Evolutionary conservation across 2,797 vertebrate species (phyloP).

Genomic region (Mormyrops boulengeri): DNA sequence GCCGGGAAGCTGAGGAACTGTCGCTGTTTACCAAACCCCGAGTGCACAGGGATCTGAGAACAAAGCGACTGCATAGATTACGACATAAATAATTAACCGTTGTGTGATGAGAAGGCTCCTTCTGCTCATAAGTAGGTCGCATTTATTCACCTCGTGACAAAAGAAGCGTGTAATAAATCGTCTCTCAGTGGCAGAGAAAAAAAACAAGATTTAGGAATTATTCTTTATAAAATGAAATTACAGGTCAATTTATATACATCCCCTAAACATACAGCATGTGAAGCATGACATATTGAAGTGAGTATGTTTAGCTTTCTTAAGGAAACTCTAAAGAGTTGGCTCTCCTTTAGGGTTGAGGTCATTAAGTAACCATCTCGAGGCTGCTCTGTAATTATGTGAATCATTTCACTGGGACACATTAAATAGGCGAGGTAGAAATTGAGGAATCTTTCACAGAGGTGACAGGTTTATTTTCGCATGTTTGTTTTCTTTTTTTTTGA

Average conservation of each 20-base stretch:
- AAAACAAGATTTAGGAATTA: background rate
- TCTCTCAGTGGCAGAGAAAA: background rate
- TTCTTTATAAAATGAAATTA: background rate
- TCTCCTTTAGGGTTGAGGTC: background rate
- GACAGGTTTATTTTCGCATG: background rate
- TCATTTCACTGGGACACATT: background rate
- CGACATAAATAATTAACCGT: slow-evolving; percentile 15
- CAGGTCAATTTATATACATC: background rate
- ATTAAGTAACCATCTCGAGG: slow-evolving; percentile 1
- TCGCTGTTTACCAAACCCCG: background rate
- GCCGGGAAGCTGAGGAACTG: background rate
- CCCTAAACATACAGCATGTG: background rate
- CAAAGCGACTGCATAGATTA: background rate
- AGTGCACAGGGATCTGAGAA: background rate
- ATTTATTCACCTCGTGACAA: background rate
- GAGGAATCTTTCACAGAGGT: background rate
- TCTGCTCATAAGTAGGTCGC: background rate
- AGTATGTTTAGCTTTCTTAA: background rate
- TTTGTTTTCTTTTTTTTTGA: background rate
- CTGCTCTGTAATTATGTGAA: background rate
- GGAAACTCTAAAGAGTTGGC: background rate
- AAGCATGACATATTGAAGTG: background rate
- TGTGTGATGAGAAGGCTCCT: background rate
- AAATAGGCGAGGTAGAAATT: background rate
- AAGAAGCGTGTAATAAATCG: background rate